These are phyloP conservation scores for Magallana nippona DNA, from an alignment of 2,888 invertebrate genomes.

Conservation along the genomic window DNA sequence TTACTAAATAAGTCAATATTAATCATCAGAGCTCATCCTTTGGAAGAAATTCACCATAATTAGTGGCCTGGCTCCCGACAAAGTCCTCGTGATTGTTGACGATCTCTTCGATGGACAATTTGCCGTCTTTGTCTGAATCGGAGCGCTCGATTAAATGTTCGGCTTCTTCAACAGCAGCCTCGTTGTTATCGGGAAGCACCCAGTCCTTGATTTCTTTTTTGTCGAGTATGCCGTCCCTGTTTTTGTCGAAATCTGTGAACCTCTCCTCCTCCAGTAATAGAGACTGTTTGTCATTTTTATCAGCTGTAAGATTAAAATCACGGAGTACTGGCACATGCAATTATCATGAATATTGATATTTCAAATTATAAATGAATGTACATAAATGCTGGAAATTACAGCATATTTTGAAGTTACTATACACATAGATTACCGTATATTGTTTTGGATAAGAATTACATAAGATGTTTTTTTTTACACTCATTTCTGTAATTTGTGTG, in stretches of 20 bases:
- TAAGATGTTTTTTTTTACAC: too few species aligned
- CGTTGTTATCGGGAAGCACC: constrained; percentile 90
- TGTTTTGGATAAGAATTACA: too few species aligned
- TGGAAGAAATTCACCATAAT: constrained; percentile 97
- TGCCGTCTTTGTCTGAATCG: constrained; percentile 85
- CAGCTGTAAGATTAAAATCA: constrained; percentile 51
- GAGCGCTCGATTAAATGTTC: constrained; percentile 87
- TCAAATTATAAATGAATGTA: too few species aligned
- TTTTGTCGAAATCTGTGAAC: constrained; percentile 85
- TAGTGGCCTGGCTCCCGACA: constrained; percentile 98
- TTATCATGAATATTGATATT: too few species aligned
- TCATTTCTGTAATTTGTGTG: too few species aligned
- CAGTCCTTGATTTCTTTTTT: constrained; percentile 90
- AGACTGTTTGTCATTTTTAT: constrained; percentile 65
- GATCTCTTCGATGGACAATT: constrained; percentile 92
- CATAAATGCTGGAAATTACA: too few species aligned
- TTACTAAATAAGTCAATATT: not conserved
- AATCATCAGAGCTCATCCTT: constrained; percentile 47
- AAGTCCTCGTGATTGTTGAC: constrained; percentile 96
- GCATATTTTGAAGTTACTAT: too few species aligned
- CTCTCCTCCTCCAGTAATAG: constrained; percentile 68
- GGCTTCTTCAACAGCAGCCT: constrained; percentile 94
- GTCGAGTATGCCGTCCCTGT: constrained; percentile 90
- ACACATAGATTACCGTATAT: too few species aligned
- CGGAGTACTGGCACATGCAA: too few species aligned